phyloP scores from a whole-genome alignment of 2,888 invertebrate species.

The Biston stratarius region DNA sequence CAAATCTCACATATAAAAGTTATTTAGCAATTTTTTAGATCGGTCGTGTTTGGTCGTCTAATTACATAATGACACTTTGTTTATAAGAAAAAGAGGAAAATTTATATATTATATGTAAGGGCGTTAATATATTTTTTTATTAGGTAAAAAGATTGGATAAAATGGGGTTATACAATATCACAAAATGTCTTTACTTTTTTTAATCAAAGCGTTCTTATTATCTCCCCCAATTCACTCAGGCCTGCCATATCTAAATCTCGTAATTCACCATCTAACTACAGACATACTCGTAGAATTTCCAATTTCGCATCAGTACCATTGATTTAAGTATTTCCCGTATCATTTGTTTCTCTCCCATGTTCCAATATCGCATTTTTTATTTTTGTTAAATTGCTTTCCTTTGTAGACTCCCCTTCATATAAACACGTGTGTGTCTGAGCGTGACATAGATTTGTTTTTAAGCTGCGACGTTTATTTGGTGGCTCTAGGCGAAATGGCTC shows the following conservation, averaged over 20 bases:
- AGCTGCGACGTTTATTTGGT: slow-evolving; percentile 81
- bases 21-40: no score
- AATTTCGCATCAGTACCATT: slow-evolving; percentile 79
- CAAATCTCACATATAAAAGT: no score
- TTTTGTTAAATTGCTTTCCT: slow-evolving; percentile 84
- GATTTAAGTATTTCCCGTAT: slow-evolving; percentile 85
- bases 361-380: slow-evolving; percentile 80
- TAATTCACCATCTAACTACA: slow-evolving; percentile 57
- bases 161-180: background rate
- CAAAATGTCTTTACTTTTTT: slow-evolving; percentile 6
- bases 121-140: no score
- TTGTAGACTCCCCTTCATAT: slow-evolving; percentile 76
- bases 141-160: no score
- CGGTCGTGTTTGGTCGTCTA: background rate
- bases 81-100: no score
- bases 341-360: slow-evolving; percentile 78
- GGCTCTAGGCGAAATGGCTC: slow-evolving; percentile 76
- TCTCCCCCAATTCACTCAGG: slow-evolving; percentile 28
- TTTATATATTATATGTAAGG: no score
- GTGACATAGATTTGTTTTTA: slow-evolving; percentile 82
- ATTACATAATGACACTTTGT: no score
- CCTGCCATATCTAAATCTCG: slow-evolving; percentile 46
- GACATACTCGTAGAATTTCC: slow-evolving; percentile 55
- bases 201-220: slow-evolving; percentile 13
- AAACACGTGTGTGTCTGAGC: slow-evolving; percentile 67